Evolutionary conservation across 2,113 vertebrate species (phyloP), one percentile per base, ranked within the genome.

Genomic region (Tachycineta bicolor): DNA sequence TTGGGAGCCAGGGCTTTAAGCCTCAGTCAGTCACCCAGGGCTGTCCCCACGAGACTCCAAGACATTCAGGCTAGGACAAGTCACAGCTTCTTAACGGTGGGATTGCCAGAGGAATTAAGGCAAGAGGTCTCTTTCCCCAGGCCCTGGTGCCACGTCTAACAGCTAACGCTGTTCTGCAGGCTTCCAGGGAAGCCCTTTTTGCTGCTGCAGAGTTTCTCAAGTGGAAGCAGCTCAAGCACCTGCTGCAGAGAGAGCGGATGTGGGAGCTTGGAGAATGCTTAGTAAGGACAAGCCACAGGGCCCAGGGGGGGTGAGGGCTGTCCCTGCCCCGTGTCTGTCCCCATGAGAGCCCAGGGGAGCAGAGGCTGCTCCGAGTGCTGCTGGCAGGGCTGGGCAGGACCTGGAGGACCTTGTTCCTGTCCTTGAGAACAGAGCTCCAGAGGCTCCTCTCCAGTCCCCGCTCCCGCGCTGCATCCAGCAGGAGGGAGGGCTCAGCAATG

Each of bases 371-470:
- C 39, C 0, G 2, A 46, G 33, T 46, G 39, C 50, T 75, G 83
- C 52, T n/a, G 1, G 0, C 29, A 75, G 43, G 59, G 34, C 14
- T 11, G 83, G 25, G 17, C 25, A 62, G 9, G 26, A 46, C 19
- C 26, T 31, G 46, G 29, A 53, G 46, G 56, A 37, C 16, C 11
- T 76, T 29, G 14, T 41, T 74, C 17, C 41, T 81, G 55, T 22
- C 47, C 39, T 53, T 0, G 0, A 52, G 58, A 33, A 4, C 6
- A 5, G 49, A 55, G 62, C 34, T 8, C 16, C 37, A 12, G 49
- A 13, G 47, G 34, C 12, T 81, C 12, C 37, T 49, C 22, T 60
- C 33, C 63, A 52, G 46, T 21, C 26, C 26, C 26, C 8, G 18
- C 11, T 50, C 11, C 31, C 28, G 44, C 14, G 12, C 56, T 17